Conservation (phyloP, 2,797 vertebrate species). For the Sarcophilus harrisii region DNA sequence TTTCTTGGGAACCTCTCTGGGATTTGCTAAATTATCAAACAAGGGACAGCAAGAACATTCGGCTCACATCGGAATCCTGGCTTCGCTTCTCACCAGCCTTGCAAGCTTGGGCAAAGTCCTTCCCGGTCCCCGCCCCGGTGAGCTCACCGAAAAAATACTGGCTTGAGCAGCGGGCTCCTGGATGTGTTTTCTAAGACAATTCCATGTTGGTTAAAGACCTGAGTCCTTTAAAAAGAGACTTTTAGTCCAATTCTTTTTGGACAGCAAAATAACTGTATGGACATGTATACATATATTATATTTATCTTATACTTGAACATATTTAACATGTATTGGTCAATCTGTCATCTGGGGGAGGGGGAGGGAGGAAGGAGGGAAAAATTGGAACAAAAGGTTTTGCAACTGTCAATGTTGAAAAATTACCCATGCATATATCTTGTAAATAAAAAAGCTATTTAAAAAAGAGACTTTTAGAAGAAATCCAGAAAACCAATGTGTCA, state of each 20-base stretch:
- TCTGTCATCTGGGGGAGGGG: too few species aligned
- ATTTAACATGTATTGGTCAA: too few species aligned
- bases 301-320: too few species aligned
- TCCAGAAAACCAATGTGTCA: neutral
- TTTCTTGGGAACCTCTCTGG: constrained; percentile 2
- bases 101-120: neutral
- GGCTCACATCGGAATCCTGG: neutral
- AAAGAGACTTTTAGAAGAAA: neutral
- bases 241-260: neutral
- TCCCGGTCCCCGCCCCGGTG: neutral
- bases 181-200: neutral
- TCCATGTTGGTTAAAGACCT: neutral
- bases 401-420: too few species aligned
- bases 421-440: too few species aligned
- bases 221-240: neutral
- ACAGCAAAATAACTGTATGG: too few species aligned
- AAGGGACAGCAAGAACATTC: neutral
- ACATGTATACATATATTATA: too few species aligned
- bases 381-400: too few species aligned
- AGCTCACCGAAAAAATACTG: neutral
- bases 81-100: neutral
- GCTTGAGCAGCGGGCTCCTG: neutral
- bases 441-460: too few species aligned
- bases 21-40: neutral
- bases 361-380: too few species aligned